phyloP scores from a whole-genome alignment of 2,888 invertebrate species.

The Phyto melanocephala region DNA sequence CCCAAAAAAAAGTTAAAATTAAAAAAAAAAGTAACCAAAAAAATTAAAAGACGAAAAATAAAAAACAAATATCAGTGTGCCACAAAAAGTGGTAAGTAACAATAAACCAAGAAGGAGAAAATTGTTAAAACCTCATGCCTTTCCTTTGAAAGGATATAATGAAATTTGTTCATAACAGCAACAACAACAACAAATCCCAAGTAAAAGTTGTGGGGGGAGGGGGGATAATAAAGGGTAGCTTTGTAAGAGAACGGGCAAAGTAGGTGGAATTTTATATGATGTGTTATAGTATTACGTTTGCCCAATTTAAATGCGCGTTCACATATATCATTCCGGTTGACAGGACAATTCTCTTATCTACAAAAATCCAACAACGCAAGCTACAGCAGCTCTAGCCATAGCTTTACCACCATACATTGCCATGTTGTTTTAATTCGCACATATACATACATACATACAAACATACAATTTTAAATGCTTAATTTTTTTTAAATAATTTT shows the following conservation, averaged over 20 bases:
- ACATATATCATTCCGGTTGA: slow-evolving; percentile 85
- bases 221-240: not conserved
- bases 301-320: slow-evolving; percentile 79
- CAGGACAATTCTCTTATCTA: slow-evolving; percentile 85
- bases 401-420: slow-evolving; percentile 15
- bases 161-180: slow-evolving; percentile 51
- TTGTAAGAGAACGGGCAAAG: not conserved
- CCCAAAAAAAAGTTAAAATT: slow-evolving; percentile 14
- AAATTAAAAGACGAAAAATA: slow-evolving; percentile 13
- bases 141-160: slow-evolving; percentile 40
- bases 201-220: not conserved
- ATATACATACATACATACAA: slow-evolving; percentile 11
- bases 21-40: slow-evolving; percentile 27
- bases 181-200: not conserved
- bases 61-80: slow-evolving; percentile 27
- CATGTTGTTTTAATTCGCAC: no score
- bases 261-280: slow-evolving; percentile 61
- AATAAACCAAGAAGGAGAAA: slow-evolving; percentile 61
- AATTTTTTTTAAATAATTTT: not conserved
- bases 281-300: slow-evolving; percentile 67
- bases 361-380: slow-evolving; percentile 76
- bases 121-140: slow-evolving; percentile 59
- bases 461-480: slow-evolving; percentile 12
- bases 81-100: slow-evolving; percentile 58
- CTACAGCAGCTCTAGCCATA: slow-evolving; percentile 41